Evolutionary conservation across 2,797 vertebrate genomes (phyloP).

Genomic region (Rhynchonycteris naso): DNA sequence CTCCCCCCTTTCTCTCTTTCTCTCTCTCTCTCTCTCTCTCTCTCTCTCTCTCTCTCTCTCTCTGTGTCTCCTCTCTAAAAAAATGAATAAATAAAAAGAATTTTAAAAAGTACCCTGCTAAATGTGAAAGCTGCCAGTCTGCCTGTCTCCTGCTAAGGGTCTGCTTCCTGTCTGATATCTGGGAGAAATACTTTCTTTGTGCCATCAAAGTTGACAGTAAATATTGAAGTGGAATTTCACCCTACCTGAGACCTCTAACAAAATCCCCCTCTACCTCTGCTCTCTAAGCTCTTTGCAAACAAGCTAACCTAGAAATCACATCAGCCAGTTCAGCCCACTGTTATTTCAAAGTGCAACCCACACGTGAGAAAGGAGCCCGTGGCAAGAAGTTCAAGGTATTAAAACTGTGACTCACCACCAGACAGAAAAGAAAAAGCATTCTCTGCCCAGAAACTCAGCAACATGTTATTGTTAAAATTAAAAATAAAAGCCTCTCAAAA

Average conservation of each 20-base stretch:
- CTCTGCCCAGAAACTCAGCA: conserved; percentile 65
- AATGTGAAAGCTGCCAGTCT: conserved; percentile 57
- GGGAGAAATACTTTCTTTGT: neutral
- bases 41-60: no score
- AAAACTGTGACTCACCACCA: conserved; percentile 73
- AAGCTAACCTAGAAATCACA: conserved; percentile 62
- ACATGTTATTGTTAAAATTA: conserved; percentile 70
- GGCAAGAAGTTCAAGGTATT: conserved; percentile 65
- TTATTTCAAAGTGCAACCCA: conserved; percentile 67
- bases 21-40: no score
- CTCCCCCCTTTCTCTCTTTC: no score
- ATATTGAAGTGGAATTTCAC: conserved; percentile 33
- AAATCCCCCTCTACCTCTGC: neutral
- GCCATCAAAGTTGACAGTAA: conserved; percentile 45
- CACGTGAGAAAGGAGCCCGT: conserved; percentile 59
- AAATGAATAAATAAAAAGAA: no score
- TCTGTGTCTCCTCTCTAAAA: no score
- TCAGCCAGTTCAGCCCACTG: conserved; percentile 41
- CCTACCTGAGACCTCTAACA: conserved; percentile 42
- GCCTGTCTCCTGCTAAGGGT: conserved; percentile 29
- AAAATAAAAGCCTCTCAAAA: conserved; percentile 34
- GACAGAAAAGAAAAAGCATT: conserved; percentile 58
- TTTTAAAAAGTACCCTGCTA: conserved; percentile 46
- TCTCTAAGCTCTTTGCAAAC: conserved; percentile 14
- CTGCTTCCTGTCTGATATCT: conserved; percentile 36